Percentiles rank a stretch among this genome's conserved stretches.
These are phyloP conservation scores for Nothura maculosa DNA, from an alignment of 2,797 vertebrate genomes.

Conservation along the genomic window DNA sequence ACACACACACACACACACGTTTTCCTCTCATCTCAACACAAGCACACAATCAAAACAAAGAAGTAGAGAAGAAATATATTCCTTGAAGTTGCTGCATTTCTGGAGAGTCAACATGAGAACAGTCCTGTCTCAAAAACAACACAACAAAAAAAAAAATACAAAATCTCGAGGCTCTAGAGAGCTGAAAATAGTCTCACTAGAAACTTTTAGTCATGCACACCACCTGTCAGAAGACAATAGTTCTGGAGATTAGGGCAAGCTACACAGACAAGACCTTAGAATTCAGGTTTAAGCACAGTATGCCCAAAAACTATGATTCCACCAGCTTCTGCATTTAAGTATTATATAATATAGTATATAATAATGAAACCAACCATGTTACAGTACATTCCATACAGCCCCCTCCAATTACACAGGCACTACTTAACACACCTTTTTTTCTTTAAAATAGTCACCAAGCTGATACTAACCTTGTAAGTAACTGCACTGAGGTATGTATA, in stretches of 20 bases:
- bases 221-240: neutral
- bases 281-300: neutral
- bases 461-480: fast-evolving
- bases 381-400: neutral
- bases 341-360: neutral
- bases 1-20: neutral
- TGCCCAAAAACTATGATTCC: neutral
- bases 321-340: neutral
- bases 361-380: neutral
- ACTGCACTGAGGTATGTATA: neutral
- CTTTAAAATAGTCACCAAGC: neutral
- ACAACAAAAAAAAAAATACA: neutral
- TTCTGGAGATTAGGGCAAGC: neutral
- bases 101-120: neutral
- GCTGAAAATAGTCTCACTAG: neutral
- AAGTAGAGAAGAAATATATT: neutral
- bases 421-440: neutral
- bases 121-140: neutral
- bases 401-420: neutral
- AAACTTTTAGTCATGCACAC: neutral
- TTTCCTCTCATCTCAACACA: neutral
- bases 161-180: fast-evolving
- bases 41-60: neutral
- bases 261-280: neutral
- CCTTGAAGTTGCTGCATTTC: neutral